Evolutionary conservation across 2,888 invertebrate genomes (phyloP), one percentile per base, ranked within the genome.

Genomic region (Thumatha senex): DNA sequence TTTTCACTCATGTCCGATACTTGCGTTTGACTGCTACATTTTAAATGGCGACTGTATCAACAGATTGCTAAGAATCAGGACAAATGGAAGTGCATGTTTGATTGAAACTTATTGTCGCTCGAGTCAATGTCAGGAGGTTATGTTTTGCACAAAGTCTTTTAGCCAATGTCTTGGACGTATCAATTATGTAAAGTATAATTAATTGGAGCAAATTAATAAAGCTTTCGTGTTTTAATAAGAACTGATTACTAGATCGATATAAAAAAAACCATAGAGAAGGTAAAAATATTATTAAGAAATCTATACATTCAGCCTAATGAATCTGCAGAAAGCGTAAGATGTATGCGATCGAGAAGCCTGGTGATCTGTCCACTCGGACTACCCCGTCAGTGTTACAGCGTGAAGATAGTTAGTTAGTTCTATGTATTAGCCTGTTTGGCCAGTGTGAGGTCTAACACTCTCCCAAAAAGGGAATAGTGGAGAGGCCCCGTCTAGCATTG

Each of bases 51-150:
- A 39, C 30, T 29, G 11, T n/a, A 9, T 5, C 11, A 33, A 7
- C 42, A 44, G 34, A 51, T 46, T 40, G 40, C 11, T 54, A 48
- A 51, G 49, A 56, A 51, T 61, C 48, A 51, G 30, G 34, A 14
- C 53, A 48, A 56, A 55, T 51, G 42, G 33, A 59, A 46, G 51
- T 61, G 61, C 61, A 61, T 51, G 47, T 15, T 56, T 50, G 51
- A 64, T 64, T 64, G 54, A 65, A 48, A 58, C 43, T 50, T 48
- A 64, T 64, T 56, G 48, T 42, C 13, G 18, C 12, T 38, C 14
- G 3, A 62, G 49, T 56, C 64, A 64, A 43, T 60, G 62, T 34
- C 51, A 55, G 54, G 44, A 58, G 35, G 51, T 48, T 51, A 34
- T 53, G 46, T 64, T 64, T 59, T 59, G 35, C 18, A 40, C 42